Conservation (phyloP, 2,797 vertebrate genomes). For the Neomorphus geoffroyi region DNA sequence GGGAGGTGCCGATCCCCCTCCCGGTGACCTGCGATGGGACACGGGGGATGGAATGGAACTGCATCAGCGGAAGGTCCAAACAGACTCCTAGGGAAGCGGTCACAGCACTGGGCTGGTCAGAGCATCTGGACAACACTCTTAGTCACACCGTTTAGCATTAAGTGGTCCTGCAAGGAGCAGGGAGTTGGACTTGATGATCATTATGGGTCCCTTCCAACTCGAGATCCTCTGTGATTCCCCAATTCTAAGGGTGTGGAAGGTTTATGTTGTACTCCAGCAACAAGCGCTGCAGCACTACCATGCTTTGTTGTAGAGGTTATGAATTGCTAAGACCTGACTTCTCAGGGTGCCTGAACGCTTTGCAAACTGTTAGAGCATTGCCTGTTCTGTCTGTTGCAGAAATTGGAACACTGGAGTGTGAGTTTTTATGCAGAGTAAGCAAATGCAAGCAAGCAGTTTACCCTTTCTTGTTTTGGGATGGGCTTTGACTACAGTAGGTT, state of each 20-base stretch:
- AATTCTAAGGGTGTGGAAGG: neutral
- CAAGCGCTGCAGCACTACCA: neutral
- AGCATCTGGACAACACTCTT: fast-evolving
- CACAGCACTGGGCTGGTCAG: neutral
- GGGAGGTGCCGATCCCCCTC: neutral
- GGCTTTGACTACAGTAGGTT: constrained; percentile 11
- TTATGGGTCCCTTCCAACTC: neutral
- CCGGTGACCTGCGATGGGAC: neutral
- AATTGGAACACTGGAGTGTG: neutral
- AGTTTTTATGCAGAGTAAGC: neutral
- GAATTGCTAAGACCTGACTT: neutral
- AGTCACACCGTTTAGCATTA: neutral
- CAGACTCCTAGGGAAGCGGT: neutral
- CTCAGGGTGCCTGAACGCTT: neutral
- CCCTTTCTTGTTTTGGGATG: neutral
- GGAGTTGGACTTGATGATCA: neutral
- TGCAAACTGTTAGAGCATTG: neutral
- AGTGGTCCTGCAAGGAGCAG: neutral
- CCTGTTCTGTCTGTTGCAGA: neutral
- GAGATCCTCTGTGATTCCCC: neutral
- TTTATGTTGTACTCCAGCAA: neutral
- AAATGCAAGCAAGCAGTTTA: neutral
- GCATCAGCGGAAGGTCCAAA: neutral
- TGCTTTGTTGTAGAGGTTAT: neutral
- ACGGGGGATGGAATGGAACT: neutral